These are phyloP conservation scores for Centropus bengalensis DNA, from an alignment of 2,113 vertebrate genomes.

Conservation along the genomic window DNA sequence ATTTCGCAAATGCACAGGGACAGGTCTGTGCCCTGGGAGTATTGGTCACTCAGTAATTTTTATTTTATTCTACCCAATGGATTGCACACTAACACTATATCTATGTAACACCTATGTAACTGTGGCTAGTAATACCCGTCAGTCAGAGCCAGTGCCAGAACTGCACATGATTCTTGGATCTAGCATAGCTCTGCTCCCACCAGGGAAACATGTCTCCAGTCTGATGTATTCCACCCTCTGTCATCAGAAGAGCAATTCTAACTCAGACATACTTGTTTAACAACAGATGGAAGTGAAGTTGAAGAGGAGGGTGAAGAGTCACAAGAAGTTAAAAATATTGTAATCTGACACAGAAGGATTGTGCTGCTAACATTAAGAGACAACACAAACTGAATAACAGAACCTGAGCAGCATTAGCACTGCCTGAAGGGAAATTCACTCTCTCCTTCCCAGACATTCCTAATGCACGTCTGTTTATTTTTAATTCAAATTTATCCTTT, in stretches of 20 bases:
- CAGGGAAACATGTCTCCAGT: not conserved
- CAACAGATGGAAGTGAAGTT: not conserved
- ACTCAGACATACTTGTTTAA: not conserved
- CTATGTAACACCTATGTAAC: not conserved
- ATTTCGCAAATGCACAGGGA: not conserved
- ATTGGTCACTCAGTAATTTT: not conserved
- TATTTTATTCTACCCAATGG: not conserved
- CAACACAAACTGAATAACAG: not conserved
- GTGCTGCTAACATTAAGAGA: not conserved
- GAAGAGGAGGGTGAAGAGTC: not conserved
- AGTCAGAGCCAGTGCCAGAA: not conserved
- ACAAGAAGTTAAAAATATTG: not conserved
- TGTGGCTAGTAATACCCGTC: not conserved
- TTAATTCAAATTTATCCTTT: slow-evolving; percentile 32
- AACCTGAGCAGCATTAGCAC: not conserved
- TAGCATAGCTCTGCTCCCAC: not conserved
- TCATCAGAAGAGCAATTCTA: not conserved
- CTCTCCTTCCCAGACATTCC: not conserved
- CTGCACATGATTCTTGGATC: not conserved
- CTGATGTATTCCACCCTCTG: not conserved
- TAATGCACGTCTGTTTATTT: not conserved
- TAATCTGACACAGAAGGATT: not conserved
- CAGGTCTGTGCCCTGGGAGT: not conserved
- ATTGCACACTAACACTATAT: not conserved
- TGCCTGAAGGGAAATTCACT: not conserved